These are phyloP conservation scores for Galagoides demidoff DNA, from an alignment of 2,797 vertebrate species.

Conservation along the genomic window DNA sequence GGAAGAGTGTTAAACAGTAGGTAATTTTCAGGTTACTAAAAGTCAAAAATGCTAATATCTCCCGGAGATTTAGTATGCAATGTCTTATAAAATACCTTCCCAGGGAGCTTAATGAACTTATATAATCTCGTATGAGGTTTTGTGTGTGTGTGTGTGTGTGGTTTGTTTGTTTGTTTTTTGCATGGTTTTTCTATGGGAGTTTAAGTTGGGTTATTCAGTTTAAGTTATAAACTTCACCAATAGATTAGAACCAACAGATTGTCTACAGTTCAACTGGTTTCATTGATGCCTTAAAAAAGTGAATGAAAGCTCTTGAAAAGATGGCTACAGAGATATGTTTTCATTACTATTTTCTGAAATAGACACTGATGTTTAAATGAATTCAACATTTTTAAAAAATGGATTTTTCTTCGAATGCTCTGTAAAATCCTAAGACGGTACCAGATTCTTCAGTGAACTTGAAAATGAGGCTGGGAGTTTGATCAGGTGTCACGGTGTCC, in stretches of 20 bases:
- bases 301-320: slow-evolving; percentile 19
- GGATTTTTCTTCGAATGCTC: slow-evolving; percentile 55
- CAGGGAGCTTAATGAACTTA: not conserved
- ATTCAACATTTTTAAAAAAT: slow-evolving; percentile 21
- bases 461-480: slow-evolving; percentile 76
- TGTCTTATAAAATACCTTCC: not conserved
- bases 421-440: slow-evolving; percentile 56
- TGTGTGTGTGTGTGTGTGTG: no score
- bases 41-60: slow-evolving; percentile 59
- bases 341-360: slow-evolving; percentile 71
- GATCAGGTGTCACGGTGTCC: slow-evolving; percentile 68
- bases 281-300: slow-evolving; percentile 64
- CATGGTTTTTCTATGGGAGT: slow-evolving; percentile 64
- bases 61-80: slow-evolving; percentile 40
- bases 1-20: not conserved
- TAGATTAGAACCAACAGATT: not conserved
- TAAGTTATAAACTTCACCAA: slow-evolving; percentile 63
- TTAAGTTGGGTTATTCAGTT: slow-evolving; percentile 66
- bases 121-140: not conserved
- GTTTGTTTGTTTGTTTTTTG: slow-evolving; percentile 76
- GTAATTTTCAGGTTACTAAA: slow-evolving; percentile 51
- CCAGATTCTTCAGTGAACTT: slow-evolving; percentile 37
- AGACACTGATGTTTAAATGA: slow-evolving; percentile 55
- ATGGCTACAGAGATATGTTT: slow-evolving; percentile 53
- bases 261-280: slow-evolving; percentile 65